These are phyloP conservation scores for Drosophila santomea DNA, from an alignment of 1,140 invertebrate species.

Conservation along the genomic window DNA sequence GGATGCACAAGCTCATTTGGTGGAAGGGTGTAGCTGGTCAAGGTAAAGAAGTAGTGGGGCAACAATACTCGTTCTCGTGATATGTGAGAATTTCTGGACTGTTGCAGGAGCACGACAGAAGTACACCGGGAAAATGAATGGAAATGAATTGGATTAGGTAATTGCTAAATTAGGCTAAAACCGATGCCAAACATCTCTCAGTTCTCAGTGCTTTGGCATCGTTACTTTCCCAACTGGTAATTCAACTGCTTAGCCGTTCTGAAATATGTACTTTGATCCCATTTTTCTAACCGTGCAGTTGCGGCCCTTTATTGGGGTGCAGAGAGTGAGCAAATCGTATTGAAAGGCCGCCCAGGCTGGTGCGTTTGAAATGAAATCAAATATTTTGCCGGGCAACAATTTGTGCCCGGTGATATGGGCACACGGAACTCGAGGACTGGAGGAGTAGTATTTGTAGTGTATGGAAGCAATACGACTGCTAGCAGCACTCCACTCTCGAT, in stretches of 20 bases:
- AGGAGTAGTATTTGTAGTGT: background rate
- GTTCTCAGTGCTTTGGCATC: background rate
- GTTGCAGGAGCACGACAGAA: background rate
- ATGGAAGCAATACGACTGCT: conserved; percentile 2
- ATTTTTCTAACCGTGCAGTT: conserved; percentile 16
- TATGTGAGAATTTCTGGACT: conserved; percentile 34
- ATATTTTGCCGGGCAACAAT: conserved; percentile 74
- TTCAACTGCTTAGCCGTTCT: background rate
- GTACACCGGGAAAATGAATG: background rate
- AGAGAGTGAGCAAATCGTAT: conserved; percentile 33
- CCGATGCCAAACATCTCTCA: background rate
- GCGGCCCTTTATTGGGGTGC: background rate
- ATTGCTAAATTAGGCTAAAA: background rate
- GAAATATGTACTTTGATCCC: background rate
- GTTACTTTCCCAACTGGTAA: background rate
- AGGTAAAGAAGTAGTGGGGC: conserved; percentile 32
- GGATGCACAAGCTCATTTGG: background rate
- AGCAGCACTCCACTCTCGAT: conserved; percentile 20
- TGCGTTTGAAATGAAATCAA: conserved; percentile 74
- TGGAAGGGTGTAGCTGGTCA: background rate
- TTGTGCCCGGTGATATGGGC: conserved; percentile 57
- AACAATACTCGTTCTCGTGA: conserved; percentile 27
- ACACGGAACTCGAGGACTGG: background rate
- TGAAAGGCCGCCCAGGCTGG: conserved; percentile 14
- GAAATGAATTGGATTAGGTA: too few species aligned